Percentiles rank a stretch among this genome's conserved stretches.
Evolutionary conservation across 2,113 vertebrate species (phyloP).

Genomic region (Helogale parvula): DNA sequence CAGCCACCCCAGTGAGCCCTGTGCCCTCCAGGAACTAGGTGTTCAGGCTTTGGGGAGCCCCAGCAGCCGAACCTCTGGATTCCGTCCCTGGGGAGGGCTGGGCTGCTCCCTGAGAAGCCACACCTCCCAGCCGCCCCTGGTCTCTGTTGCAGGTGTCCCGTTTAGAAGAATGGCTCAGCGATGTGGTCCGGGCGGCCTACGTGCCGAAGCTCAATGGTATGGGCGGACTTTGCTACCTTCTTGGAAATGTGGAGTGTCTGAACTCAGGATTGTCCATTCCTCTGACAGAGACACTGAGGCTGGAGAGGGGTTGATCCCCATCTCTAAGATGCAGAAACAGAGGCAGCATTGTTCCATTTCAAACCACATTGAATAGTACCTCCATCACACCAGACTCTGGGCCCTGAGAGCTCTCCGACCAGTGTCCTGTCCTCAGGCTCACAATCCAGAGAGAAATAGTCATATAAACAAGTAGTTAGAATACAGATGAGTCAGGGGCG

Average conservation of each 20-base stretch:
- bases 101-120: not conserved
- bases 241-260: not conserved
- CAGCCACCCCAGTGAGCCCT: not conserved
- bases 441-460: not conserved
- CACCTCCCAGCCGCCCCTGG: not conserved
- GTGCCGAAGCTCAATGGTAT: constrained; percentile 76
- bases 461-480: not conserved
- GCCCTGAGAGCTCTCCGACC: not conserved
- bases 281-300: not conserved
- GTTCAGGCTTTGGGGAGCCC: not conserved
- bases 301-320: not conserved
- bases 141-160: constrained; percentile 53
- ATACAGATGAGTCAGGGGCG: too few relatives aligned
- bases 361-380: not conserved
- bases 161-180: constrained; percentile 71
- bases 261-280: not conserved
- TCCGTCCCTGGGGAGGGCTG: not conserved
- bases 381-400: not conserved
- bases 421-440: not conserved
- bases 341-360: not conserved
- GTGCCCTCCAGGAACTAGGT: not conserved
- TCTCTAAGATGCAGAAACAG: not conserved
- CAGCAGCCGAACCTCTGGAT: not conserved
- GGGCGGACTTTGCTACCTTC: not conserved
- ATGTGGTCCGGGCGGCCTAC: constrained; percentile 1